Base-by-base conservation (phyloP, 2,113 vertebrate genomes). In the Myiopsitta monachus region DNA sequence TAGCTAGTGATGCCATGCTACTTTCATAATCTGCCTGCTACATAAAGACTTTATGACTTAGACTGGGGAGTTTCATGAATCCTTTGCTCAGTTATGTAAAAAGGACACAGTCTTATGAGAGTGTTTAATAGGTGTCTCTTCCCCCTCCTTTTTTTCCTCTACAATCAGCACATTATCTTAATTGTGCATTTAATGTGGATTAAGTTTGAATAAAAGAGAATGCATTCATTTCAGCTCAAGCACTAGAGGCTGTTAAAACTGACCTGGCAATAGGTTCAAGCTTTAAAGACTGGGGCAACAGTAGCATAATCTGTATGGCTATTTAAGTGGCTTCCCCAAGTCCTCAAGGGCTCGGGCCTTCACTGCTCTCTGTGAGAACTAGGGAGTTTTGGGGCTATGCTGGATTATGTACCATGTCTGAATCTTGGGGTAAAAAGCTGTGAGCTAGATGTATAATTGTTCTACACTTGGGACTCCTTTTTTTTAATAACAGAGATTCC, bases 71-170 rank as follows among this genome's bases (percentile, higher is more conserved):
- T 67, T 88, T 84, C 69, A 66, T 69, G 81, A 96, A 91, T 93
- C 88, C 33, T 82, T 83, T 84, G 64, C 47, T 94, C 82, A 36
- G 18, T 88, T 96, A 44, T 79, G 87, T 92, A 7, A 84, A 78
- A 97, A 83, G 26, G 28, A 51, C 28, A 11, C 14, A 72, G 6
- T 38, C 44, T 39, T 87, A 57, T 44, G 38, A 62, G 82, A 46
- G 36, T 77, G 43, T 44, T 94, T 82, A 68, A 90, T 76, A 72
- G 28, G 41, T 68, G 57, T 76, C 31, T 66, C 66, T 68, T 63
- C 11, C 18, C 9, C 14, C 21, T 84, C 22, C 10, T 49, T 81
- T 73, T 84, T 75, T 39, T 24, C 26, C 18, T 76, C 28, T 70
- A 36, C 80, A 70, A 28, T 72, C 51, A 88, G 33, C 61, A 72